phyloP scores from a whole-genome alignment of 1,140 invertebrate species.

The Plutomurus gul region DNA sequence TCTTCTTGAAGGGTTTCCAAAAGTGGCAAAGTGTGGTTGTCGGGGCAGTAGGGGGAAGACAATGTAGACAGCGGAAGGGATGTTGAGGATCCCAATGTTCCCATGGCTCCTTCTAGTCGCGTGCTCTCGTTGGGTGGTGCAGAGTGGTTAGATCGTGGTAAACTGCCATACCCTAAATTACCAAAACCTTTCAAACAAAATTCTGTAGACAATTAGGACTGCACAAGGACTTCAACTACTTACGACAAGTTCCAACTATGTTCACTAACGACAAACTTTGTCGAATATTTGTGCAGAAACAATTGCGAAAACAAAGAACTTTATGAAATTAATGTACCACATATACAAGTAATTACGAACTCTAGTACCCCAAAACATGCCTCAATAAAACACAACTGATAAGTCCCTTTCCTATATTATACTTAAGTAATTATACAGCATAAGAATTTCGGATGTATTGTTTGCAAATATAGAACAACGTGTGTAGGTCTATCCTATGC shows the following conservation, averaged over 20 bases:
- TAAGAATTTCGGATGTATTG: too few species aligned
- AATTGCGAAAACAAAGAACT: not conserved
- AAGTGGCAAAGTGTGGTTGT: slow-evolving; percentile 62
- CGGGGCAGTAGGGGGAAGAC: slow-evolving; percentile 61
- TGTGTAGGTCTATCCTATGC: too few species aligned
- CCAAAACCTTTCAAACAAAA: slow-evolving; percentile 27
- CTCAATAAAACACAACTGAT: too few species aligned
- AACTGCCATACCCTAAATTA: slow-evolving; percentile 73
- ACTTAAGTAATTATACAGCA: too few species aligned
- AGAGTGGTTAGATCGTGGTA: slow-evolving; percentile 78
- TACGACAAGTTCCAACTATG: not conserved
- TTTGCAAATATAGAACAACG: too few species aligned
- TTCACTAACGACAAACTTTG: not conserved
- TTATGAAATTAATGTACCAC: too few species aligned
- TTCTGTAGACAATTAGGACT: slow-evolving; percentile 19
- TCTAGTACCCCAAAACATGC: too few species aligned
- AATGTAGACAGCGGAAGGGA: slow-evolving; percentile 60
- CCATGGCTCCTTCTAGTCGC: slow-evolving; percentile 57
- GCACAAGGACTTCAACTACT: not conserved
- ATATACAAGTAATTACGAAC: too few species aligned
- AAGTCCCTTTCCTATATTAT: too few species aligned
- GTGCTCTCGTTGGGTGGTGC: slow-evolving; percentile 63
- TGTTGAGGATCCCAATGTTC: slow-evolving; percentile 50
- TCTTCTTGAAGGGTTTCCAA: slow-evolving; percentile 70
- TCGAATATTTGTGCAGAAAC: too few species aligned